phyloP scores from a whole-genome alignment of 2,888 invertebrate genomes.

The Apodemia duryi region DNA sequence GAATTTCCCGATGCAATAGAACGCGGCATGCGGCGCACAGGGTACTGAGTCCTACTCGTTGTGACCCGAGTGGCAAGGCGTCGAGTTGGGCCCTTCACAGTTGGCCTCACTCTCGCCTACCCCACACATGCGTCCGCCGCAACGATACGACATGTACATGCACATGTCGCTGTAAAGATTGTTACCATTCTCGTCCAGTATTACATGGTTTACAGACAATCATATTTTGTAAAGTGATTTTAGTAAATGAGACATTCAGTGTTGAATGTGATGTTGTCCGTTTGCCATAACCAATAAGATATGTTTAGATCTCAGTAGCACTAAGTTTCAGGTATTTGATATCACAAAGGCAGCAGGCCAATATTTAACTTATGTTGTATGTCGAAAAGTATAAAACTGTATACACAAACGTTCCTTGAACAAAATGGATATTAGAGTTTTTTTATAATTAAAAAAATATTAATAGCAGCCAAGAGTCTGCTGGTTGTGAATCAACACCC shows the following conservation, averaged over 20 bases:
- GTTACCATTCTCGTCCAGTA: conserved; percentile 38
- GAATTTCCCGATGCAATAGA: conserved; percentile 87
- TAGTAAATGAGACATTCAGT: conserved; percentile 27
- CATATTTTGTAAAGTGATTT: conserved; percentile 25
- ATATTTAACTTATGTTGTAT: conserved; percentile 4
- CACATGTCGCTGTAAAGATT: conserved; percentile 50
- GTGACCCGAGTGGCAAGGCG: conserved; percentile 65
- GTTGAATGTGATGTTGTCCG: conserved; percentile 31
- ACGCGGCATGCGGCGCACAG: conserved; percentile 61
- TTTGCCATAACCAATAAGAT: conserved; percentile 57
- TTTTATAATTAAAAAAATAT: neutral
- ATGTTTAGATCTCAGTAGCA: conserved; percentile 70
- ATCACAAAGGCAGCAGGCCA: conserved; percentile 22
- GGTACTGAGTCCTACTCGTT: conserved; percentile 50
- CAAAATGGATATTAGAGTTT: neutral
- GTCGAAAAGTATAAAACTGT: neutral
- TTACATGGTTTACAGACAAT: conserved; percentile 30
- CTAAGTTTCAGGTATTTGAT: conserved; percentile 48
- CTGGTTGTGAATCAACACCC: neutral
- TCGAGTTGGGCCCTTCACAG: conserved; percentile 31
- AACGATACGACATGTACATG: conserved; percentile 44
- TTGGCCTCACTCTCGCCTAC: conserved; percentile 33
- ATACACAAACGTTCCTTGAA: neutral
- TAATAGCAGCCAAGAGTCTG: neutral
- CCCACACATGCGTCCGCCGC: conserved; percentile 36